Evolutionary conservation across 2,888 invertebrate species (phyloP).

Genomic region (Lacanobia wlatinum): DNA sequence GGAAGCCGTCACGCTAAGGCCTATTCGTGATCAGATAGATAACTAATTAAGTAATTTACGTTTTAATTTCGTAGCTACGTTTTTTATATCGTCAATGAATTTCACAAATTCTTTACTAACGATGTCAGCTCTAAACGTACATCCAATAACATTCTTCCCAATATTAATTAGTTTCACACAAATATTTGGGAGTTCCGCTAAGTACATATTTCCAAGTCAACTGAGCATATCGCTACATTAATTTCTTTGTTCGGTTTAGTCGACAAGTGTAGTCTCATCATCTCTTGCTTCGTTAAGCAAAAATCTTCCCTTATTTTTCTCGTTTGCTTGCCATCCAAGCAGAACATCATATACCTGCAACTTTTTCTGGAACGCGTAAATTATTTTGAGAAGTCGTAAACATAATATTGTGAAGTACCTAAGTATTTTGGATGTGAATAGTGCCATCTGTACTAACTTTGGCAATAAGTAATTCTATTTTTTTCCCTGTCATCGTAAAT

Average conservation of each 20-base stretch:
- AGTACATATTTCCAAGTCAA: background rate
- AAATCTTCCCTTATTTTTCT: constrained; percentile 17
- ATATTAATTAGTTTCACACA: background rate
- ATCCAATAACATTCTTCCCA: background rate
- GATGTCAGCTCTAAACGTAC: background rate
- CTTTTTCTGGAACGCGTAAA: constrained; percentile 13
- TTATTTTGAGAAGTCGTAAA: constrained; percentile 17
- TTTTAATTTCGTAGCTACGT: constrained; percentile 29
- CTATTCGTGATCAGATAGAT: constrained; percentile 34
- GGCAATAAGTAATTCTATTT: constrained; percentile 13
- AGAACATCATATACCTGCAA: constrained; percentile 4
- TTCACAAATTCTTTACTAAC: constrained; percentile 26
- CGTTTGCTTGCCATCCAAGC: background rate
- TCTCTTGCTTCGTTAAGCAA: constrained; percentile 12
- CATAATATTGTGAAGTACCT: background rate
- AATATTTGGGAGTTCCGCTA: background rate
- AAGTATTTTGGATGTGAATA: constrained; percentile 1
- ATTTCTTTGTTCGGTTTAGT: constrained; percentile 3
- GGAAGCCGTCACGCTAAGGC: constrained; percentile 41
- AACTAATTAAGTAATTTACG: constrained; percentile 30
- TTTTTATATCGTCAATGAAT: constrained; percentile 17
- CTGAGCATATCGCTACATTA: constrained; percentile 8
- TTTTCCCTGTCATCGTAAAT: constrained; percentile 33
- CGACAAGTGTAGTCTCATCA: background rate
- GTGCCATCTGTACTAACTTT: background rate